Evolutionary conservation across 2,113 vertebrate species (phyloP).

Genomic region (Glareola pratincola): DNA sequence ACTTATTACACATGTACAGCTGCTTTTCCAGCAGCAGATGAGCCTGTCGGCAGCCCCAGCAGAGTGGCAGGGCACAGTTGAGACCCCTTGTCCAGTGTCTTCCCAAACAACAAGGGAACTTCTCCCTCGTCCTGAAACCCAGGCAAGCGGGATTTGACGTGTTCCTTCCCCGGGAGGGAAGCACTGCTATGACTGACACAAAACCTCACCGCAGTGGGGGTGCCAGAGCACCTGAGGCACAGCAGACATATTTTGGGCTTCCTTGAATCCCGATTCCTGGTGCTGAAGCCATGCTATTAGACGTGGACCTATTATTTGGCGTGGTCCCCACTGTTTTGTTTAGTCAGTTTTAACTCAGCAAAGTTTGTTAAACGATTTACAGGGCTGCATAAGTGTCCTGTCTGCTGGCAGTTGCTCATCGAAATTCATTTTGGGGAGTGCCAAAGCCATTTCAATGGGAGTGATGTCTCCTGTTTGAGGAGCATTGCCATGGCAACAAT

Average conservation of each 20-base stretch:
- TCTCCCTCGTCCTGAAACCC: not conserved
- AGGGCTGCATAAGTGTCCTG: not conserved
- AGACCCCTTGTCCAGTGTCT: not conserved
- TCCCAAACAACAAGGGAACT: not conserved
- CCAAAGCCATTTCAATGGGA: slow-evolving; percentile 38
- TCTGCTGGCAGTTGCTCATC: not conserved
- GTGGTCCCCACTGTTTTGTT: not conserved
- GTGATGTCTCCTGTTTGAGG: slow-evolving; percentile 44
- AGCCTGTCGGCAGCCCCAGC: not conserved
- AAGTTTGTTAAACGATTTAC: slow-evolving; percentile 42
- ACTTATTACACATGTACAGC: no score
- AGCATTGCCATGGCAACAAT: slow-evolving; percentile 61
- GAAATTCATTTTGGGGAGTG: slow-evolving; percentile 42
- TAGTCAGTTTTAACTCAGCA: slow-evolving; percentile 7
- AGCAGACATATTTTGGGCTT: not conserved
- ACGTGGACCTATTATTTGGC: not conserved
- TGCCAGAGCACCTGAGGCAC: not conserved
- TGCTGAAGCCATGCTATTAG: no score
- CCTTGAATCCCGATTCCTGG: no score
- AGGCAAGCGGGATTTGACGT: not conserved
- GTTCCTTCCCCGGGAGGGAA: not conserved
- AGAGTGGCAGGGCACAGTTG: not conserved
- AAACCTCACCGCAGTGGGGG: fast-evolving
- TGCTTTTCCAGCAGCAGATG: not conserved
- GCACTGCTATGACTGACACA: not conserved